Base-by-base conservation (phyloP, 2,888 invertebrate genomes). In the Caenorhabditis auriculariae region DNA sequence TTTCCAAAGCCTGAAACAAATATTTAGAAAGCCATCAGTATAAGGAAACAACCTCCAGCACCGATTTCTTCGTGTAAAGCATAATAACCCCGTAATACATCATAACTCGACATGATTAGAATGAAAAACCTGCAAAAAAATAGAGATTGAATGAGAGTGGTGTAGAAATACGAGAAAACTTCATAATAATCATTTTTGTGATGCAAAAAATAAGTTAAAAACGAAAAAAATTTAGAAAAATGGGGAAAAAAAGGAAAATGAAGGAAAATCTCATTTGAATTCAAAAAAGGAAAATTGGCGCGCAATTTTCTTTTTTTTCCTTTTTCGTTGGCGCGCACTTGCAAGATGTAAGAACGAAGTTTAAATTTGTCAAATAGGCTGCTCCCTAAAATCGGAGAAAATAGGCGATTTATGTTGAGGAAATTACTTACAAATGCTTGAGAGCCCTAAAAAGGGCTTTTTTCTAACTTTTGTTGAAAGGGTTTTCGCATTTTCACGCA, bases 21-120 rank as follows among this genome's bases (percentile, higher is more conserved):
- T 21, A 52, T 17, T 38, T 27, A 21, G 15, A 35, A 2, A 21
- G 27, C 35, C 19, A 24, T 17, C 24, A 21, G 24, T 43, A 2
- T 27, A 17, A 21, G 9, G 19, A 27, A 24, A 35, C 17, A n/a
- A 46, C 90, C 90, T 60, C 90, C 81, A 29, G 67, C 64, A 17
- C 78, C 78, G 9, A 78, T 41, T 51, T 76, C 74, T 35, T 74
- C 74, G 48, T 76, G 72, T 44, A 77, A 48, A 24, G 54, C 54
- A 52, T 77, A 77, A 51, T 54, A 62, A 42, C 58, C 58, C 48
- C 55, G 62, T 32, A 62, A 43, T 28, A 54, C 58, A 23, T 58
- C 62, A 54, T 58, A 54, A 26, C 49, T 55, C 28, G 52, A 50
- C 61, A 61, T 61, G 38, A 42, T 48, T 50, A 19, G n/a, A 35